phyloP scores from a whole-genome alignment of 2,797 vertebrate species.

The Lacerta viridis region DNA sequence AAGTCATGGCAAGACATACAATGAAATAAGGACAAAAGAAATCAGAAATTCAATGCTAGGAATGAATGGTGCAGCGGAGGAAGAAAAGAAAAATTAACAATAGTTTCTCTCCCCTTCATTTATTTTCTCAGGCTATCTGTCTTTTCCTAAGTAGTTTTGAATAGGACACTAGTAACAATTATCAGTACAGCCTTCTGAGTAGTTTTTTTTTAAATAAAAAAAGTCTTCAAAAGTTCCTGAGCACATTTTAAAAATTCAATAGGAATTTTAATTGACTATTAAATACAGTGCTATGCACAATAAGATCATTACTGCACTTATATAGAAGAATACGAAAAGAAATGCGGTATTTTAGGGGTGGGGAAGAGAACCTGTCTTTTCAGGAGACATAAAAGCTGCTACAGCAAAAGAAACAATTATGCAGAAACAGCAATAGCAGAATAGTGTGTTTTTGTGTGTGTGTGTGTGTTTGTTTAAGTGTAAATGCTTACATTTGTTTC shows the following conservation, averaged over 20 bases:
- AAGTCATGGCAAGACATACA: slow-evolving; percentile 38
- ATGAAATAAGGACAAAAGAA: slow-evolving; percentile 36
- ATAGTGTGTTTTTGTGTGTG: slow-evolving; percentile 2
- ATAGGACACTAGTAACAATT: slow-evolving; percentile 18
- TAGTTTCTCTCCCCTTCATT: slow-evolving; percentile 9
- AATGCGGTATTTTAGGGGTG: slow-evolving; percentile 6
- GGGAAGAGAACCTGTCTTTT: neutral
- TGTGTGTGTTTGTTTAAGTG: neutral
- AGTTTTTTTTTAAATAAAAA: slow-evolving; percentile 38
- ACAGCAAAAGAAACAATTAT: slow-evolving; percentile 47
- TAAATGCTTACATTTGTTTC: neutral
- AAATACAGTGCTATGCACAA: slow-evolving; percentile 55
- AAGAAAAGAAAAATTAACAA: slow-evolving; percentile 20
- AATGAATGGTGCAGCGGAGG: slow-evolving; percentile 8
- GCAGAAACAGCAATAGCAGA: slow-evolving; percentile 32
- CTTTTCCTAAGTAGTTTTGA: slow-evolving; percentile 47
- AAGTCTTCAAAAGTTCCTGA: slow-evolving; percentile 52
- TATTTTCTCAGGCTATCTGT: slow-evolving; percentile 50
- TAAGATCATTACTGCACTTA: slow-evolving; percentile 54
- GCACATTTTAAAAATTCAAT: slow-evolving; percentile 65
- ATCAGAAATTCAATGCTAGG: neutral
- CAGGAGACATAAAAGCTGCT: neutral
- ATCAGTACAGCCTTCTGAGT: slow-evolving; percentile 55
- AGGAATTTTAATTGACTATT: slow-evolving; percentile 66
- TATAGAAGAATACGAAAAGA: slow-evolving; percentile 55